phyloP scores from a whole-genome alignment of 2,797 vertebrate species.

The Xiphophorus birchmanni region DNA sequence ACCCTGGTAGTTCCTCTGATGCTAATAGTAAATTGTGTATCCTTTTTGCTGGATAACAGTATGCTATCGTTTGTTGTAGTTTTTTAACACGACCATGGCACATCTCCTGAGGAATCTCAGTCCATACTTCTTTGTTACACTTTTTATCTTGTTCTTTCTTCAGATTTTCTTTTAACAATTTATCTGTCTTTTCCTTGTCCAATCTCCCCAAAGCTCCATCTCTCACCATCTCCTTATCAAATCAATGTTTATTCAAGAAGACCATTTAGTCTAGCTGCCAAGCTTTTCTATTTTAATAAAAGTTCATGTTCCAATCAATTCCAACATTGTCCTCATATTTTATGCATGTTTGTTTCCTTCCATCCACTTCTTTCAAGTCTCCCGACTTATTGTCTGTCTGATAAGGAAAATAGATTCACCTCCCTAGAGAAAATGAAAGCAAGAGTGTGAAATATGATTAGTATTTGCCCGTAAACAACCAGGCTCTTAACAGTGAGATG shows the following conservation, averaged over 20 bases:
- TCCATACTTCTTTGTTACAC: not conserved
- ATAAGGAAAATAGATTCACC: conserved; percentile 44
- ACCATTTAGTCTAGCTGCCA: conserved; percentile 17
- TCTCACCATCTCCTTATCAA: conserved; percentile 11
- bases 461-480: conserved; percentile 4
- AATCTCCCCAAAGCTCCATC: not conserved
- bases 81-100: too few species aligned
- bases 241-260: conserved; percentile 37
- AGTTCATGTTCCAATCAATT: conserved; percentile 25
- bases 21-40: too few species aligned
- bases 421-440: conserved; percentile 25
- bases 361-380: conserved; percentile 18
- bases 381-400: conserved; percentile 16
- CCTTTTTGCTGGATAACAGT: too few species aligned
- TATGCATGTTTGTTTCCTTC: conserved; percentile 36
- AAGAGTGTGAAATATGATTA: conserved; percentile 25
- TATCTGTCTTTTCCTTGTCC: not conserved
- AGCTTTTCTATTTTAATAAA: conserved; percentile 27
- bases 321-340: conserved; percentile 38
- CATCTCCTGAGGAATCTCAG: not conserved
- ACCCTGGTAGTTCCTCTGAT: too few species aligned
- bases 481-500: not conserved
- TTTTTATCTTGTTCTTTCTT: not conserved
- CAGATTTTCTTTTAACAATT: not conserved
- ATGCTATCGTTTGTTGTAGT: too few species aligned